Conservation (phyloP, 53 echinoderm and acorn worm genomes). For the Pentamera pediparva region DNA sequence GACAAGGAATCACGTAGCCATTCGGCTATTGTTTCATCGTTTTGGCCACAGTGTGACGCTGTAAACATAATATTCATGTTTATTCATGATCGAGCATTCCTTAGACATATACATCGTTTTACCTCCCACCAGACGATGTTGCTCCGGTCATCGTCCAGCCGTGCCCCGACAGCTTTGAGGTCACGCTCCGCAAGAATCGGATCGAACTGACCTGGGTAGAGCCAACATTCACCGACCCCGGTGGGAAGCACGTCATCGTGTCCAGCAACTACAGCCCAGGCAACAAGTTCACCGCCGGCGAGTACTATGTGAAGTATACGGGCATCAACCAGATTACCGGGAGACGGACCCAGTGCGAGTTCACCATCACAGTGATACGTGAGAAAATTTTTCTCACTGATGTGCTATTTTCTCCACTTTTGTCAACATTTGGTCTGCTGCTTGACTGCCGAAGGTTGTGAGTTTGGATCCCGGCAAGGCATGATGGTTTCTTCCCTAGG, state of each 20-base stretch:
- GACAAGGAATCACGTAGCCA: neutral
- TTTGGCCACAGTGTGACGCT: neutral
- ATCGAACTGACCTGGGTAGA: constrained; percentile 51
- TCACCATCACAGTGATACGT: constrained; percentile 39
- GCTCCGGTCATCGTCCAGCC: constrained; percentile 25
- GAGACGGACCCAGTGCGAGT: constrained; percentile 42
- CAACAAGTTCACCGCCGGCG: constrained; percentile 28
- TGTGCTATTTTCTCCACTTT: too few relatives aligned
- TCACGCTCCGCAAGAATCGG: constrained; percentile 17
- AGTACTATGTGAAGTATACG: constrained; percentile 38
- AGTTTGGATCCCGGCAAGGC: too few relatives aligned
- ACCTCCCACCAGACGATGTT: constrained; percentile 40
- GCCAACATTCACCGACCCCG: constrained; percentile 53
- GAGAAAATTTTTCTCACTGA: too few relatives aligned
- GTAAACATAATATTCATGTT: neutral
- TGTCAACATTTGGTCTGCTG: too few relatives aligned
- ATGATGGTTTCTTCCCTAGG: too few relatives aligned
- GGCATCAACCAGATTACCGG: constrained; percentile 52
- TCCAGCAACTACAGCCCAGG: constrained; percentile 43
- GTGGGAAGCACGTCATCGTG: constrained; percentile 48
- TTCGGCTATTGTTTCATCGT: too few relatives aligned
- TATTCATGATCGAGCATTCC: neutral
- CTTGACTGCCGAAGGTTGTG: too few relatives aligned
- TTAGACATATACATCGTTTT: neutral
- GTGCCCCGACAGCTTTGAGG: constrained; percentile 44